Percentiles rank a stretch among this genome's conserved stretches.
Conservation (phyloP, 2,797 vertebrate genomes). For the Leontopithecus rosalia region DNA sequence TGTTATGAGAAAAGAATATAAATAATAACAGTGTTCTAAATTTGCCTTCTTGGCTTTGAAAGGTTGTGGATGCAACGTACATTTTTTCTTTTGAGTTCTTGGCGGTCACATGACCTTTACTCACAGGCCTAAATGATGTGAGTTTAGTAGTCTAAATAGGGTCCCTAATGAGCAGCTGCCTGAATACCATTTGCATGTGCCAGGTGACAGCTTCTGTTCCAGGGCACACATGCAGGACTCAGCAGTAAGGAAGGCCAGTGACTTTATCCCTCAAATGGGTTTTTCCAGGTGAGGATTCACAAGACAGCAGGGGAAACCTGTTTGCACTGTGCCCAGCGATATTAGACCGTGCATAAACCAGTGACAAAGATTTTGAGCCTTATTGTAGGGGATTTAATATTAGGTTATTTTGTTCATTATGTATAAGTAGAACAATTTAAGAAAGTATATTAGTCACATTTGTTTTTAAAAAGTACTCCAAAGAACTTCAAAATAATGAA, state of each 20-base stretch:
- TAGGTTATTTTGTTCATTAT: constrained; percentile 33
- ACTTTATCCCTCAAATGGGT: constrained; percentile 48
- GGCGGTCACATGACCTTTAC: not conserved
- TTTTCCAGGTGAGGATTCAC: constrained; percentile 64
- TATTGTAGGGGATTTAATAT: constrained; percentile 60
- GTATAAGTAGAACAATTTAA: not conserved
- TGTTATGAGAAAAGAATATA: constrained; percentile 14
- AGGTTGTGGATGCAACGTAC: not conserved
- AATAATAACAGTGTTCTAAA: not conserved
- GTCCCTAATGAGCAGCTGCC: constrained; percentile 1
- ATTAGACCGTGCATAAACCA: constrained; percentile 30
- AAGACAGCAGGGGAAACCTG: constrained; percentile 65
- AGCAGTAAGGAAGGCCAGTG: not conserved
- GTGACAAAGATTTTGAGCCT: not conserved
- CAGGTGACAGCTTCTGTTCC: constrained; percentile 28
- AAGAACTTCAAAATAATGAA: not conserved
- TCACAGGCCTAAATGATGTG: not conserved
- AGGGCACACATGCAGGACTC: not conserved
- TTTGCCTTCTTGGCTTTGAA: constrained; percentile 18
- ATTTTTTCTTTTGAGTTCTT: not conserved
- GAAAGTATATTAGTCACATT: not conserved
- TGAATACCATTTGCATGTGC: not conserved
- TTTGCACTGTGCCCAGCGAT: constrained; percentile 51
- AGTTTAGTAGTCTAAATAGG: not conserved
- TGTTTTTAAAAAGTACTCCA: constrained; percentile 17